Evolutionary conservation across 2,888 invertebrate species (phyloP), one percentile per base, ranked within the genome.

Genomic region (Nematopogon swammerdamellus): DNA sequence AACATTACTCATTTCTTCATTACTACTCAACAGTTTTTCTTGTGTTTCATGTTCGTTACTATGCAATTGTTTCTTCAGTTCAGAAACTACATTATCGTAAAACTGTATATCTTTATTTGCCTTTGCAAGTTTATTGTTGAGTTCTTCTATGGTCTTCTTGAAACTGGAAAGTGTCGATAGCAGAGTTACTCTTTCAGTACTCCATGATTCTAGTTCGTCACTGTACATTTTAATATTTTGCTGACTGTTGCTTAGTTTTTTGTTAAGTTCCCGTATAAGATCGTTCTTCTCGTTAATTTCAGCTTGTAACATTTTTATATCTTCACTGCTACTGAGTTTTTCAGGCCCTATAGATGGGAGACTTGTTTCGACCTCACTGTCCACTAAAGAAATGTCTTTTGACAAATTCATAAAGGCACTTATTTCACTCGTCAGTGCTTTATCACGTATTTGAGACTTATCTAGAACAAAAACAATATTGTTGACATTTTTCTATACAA

Each of bases 1-100:
- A 19, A 77, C 64, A 52, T 72, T 72, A 57, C 59, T 66, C 48
- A 79, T 65, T 53, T 75, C 75, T 56, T 76, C 76, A 55, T 75
- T 73, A 54, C 70, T 76, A 14, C 70, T 64, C 47, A 72, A 62
- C 51, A 70, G 60, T 49, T 64, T 64, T 49, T 73, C 65, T 64
- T 44, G 8, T 14, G 44, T 19, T 44, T 44, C 44, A 44, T 17
- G 14, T 10, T 19, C 19, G 8, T 44, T 6, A 17, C 16, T 3
- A 17, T 8, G 18, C 14, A 44, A 16, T 19, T 44, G 18, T 16
- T 10, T 19, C 3, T 44, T 44, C 16, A 44, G 19, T 44, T 44
- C 44, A 19, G 3, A 44, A 4, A 44, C 3, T 6, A 19, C 6
- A 6, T 44, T 44, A 3, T 44, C 14, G n/a, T 44, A 19, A 14